Conservation (phyloP, 1,140 invertebrate species). For the Drosophila ananassae region DNA sequence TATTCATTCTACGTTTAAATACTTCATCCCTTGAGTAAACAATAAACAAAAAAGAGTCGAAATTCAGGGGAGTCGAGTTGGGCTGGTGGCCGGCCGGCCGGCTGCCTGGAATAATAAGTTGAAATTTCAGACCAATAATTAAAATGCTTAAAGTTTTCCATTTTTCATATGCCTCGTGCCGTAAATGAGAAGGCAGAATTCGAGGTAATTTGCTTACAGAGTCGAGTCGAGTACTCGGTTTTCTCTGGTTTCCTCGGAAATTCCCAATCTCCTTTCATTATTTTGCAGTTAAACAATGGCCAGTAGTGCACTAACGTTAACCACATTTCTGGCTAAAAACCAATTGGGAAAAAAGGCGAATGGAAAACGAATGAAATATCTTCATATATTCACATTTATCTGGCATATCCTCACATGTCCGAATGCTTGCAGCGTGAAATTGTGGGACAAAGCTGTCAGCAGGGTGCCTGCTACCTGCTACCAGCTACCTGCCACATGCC, state of each 20-base stretch:
- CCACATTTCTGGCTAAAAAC: conserved; percentile 8
- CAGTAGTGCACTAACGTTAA: background rate
- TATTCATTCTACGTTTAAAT: background rate
- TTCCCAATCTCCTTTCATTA: background rate
- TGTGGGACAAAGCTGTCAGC: conserved; percentile 30
- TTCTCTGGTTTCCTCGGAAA: background rate
- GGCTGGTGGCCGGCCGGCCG: background rate
- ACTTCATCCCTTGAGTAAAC: conserved; percentile 5
- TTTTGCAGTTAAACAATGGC: background rate
- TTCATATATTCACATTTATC: conserved; percentile 3
- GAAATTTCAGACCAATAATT: conserved; percentile 39
- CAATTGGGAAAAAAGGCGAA: conserved; percentile 10
- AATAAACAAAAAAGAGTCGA: conserved; percentile 3
- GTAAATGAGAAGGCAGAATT: background rate
- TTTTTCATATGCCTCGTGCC: conserved; percentile 7
- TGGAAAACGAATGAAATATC: background rate
- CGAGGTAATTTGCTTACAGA: background rate
- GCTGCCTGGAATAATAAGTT: conserved; percentile 17
- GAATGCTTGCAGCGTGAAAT: conserved; percentile 6
- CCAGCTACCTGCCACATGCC: background rate
- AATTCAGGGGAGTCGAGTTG: too few relatives aligned
- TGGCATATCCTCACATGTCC: conserved; percentile 10
- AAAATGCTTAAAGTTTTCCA: conserved; percentile 16
- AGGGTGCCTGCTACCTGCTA: conserved; percentile 10
- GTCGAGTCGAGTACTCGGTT: background rate